These are phyloP conservation scores for Planiliza haematocheilus DNA, from an alignment of 2,113 vertebrate genomes.

Conservation along the genomic window DNA sequence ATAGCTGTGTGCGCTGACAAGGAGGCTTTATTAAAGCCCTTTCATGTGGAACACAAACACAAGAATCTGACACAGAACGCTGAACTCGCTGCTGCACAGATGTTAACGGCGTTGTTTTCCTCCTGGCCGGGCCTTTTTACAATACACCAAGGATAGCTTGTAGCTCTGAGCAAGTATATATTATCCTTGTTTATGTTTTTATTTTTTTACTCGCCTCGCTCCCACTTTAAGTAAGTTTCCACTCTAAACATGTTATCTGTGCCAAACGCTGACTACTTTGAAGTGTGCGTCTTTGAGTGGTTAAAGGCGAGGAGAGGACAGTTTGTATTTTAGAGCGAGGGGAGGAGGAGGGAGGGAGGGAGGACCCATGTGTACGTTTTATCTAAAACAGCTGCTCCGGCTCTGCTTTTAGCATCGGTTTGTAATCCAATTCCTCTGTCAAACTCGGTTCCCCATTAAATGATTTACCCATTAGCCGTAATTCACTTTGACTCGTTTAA, in stretches of 20 bases:
- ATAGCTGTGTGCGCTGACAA: constrained; percentile 63
- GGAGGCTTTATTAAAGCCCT: constrained; percentile 64
- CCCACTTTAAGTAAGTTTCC: constrained; percentile 67
- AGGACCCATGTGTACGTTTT: constrained; percentile 69
- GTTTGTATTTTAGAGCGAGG: constrained; percentile 55
- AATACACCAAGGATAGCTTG: constrained; percentile 18
- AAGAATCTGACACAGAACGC: constrained; percentile 42
- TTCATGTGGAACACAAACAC: constrained; percentile 66
- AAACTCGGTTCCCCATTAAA: constrained; percentile 67
- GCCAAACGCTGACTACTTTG: constrained; percentile 67
- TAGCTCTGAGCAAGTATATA: constrained; percentile 29
- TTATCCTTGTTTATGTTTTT: constrained; percentile 33
- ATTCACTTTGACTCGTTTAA: constrained; percentile 70
- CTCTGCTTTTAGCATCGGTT: constrained; percentile 59
- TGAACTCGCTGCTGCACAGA: constrained; percentile 55
- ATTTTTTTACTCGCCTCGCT: constrained; percentile 20
- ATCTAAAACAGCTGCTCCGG: constrained; percentile 78
- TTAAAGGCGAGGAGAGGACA: constrained; percentile 50
- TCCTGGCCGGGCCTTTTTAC: constrained; percentile 25
- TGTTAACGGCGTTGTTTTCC: constrained; percentile 44
- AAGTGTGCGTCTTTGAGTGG: constrained; percentile 65
- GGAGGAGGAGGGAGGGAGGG: constrained; percentile 32
- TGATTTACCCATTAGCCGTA: constrained; percentile 70
- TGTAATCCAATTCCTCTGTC: constrained; percentile 75
- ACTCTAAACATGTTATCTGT: constrained; percentile 59